A percentile compares a stretch with the other conserved stretches of the same genome.
phyloP scores from a whole-genome alignment of 2,113 vertebrate genomes.

The Ploceus nigricollis region DNA sequence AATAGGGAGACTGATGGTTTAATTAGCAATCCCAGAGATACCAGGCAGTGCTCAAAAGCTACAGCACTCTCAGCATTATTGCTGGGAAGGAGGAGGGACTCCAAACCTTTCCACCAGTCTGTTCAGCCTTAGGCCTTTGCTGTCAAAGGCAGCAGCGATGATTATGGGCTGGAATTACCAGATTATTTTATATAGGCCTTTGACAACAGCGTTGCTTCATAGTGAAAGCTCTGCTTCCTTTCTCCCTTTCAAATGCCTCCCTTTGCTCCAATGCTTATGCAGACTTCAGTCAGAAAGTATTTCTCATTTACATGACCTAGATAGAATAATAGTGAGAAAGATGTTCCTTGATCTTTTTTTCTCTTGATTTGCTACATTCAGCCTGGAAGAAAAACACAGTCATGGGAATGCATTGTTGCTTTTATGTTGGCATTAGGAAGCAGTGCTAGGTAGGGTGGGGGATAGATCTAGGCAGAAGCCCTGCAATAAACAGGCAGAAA shows the following conservation, averaged over 20 bases:
- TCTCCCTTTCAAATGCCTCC: background rate
- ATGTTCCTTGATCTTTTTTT: conserved; percentile 45
- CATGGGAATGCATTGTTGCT: conserved; percentile 23
- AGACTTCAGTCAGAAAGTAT: conserved; percentile 49
- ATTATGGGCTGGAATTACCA: conserved; percentile 28
- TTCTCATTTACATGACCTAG: conserved; percentile 67
- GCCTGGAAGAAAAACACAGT: conserved; percentile 44
- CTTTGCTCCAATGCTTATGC: background rate
- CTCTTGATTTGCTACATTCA: conserved; percentile 34
- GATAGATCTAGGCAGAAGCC: background rate
- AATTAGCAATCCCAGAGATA: conserved; percentile 34
- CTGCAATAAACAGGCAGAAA: background rate
- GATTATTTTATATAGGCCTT: conserved; percentile 13
- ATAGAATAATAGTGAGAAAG: conserved; percentile 53
- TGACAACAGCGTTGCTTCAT: background rate
- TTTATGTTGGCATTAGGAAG: background rate
- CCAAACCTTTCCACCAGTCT: background rate
- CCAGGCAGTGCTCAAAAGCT: background rate
- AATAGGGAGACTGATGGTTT: conserved; percentile 40
- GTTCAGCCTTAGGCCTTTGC: background rate
- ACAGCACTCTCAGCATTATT: background rate
- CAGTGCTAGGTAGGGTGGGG: background rate
- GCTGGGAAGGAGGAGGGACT: background rate
- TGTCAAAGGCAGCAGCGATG: background rate
- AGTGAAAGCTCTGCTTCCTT: background rate